These are phyloP conservation scores for Radopholus similis DNA, from an alignment of 1,140 invertebrate species.

Conservation along the genomic window DNA sequence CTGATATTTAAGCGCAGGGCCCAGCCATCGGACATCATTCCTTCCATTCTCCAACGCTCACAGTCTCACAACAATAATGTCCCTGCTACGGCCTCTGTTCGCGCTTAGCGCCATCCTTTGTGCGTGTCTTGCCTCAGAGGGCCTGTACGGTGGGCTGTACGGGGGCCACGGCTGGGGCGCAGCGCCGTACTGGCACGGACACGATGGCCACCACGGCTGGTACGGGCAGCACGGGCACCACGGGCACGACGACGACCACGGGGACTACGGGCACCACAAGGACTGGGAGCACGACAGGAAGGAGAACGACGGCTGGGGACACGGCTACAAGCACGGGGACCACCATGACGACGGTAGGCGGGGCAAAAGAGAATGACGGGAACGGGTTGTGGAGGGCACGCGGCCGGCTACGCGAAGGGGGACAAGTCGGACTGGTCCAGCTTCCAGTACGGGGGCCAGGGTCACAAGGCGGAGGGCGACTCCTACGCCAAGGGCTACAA, in stretches of 20 bases:
- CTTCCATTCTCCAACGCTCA: no score
- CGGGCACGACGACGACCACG: slow-evolving; percentile 18
- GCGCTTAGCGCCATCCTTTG: no score
- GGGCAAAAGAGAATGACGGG: background rate
- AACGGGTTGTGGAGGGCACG: slow-evolving; percentile 16
- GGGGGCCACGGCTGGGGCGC: slow-evolving; percentile 19
- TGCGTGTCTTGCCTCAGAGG: no score
- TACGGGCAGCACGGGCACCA: slow-evolving; percentile 25
- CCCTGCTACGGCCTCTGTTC: no score
- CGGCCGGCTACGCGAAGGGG: slow-evolving; percentile 28
- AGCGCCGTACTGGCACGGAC: slow-evolving; percentile 12
- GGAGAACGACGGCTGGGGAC: slow-evolving; percentile 20
- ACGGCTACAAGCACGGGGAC: slow-evolving; percentile 20
- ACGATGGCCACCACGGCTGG: slow-evolving; percentile 9
- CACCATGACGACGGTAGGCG: background rate
- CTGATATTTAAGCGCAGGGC: no score
- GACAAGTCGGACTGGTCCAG: slow-evolving; percentile 35
- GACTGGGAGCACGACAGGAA: slow-evolving; percentile 25
- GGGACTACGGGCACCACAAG: slow-evolving; percentile 15
- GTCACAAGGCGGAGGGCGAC: slow-evolving; percentile 25
- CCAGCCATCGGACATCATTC: no score
- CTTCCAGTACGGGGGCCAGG: slow-evolving; percentile 36
- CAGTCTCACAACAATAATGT: no score
- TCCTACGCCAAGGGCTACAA: slow-evolving; percentile 26
- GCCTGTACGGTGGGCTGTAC: slow-evolving; percentile 14